These are phyloP conservation scores for Drosophila ananassae DNA, from an alignment of 1,140 invertebrate genomes.

Conservation along the genomic window DNA sequence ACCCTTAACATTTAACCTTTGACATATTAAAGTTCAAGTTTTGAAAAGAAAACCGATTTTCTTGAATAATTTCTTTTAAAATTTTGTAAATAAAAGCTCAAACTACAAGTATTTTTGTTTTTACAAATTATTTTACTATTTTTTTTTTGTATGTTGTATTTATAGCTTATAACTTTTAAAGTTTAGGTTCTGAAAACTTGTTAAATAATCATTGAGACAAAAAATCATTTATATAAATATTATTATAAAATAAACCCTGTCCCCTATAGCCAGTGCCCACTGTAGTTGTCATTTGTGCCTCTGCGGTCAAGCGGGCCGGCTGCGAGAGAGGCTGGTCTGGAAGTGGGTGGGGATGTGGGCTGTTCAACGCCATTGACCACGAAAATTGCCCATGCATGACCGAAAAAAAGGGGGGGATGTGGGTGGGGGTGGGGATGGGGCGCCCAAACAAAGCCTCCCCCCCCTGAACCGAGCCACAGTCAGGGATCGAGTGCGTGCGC, in stretches of 20 bases:
- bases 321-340: not conserved
- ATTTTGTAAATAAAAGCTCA: too few species aligned
- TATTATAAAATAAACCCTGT: too few species aligned
- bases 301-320: conserved; percentile 30
- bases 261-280: not conserved
- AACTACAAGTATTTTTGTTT: not conserved
- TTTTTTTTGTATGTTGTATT: too few species aligned
- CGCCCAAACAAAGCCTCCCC: not conserved
- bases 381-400: conserved; percentile 65
- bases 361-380: conserved; percentile 73
- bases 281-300: conserved; percentile 33
- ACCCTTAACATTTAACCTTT: too few species aligned
- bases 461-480: not conserved
- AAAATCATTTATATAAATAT: too few species aligned
- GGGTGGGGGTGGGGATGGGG: too few species aligned
- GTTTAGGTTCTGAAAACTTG: not conserved
- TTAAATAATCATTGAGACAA: not conserved
- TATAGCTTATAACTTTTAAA: too few species aligned
- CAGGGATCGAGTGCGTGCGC: conserved; percentile 40
- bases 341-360: conserved; percentile 23
- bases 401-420: conserved; percentile 4
- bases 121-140: too few species aligned
- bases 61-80: too few species aligned
- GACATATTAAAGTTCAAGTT: too few species aligned
- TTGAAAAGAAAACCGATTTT: too few species aligned